Conservation (phyloP, 1,140 invertebrate genomes). For the Sipha flava region DNA sequence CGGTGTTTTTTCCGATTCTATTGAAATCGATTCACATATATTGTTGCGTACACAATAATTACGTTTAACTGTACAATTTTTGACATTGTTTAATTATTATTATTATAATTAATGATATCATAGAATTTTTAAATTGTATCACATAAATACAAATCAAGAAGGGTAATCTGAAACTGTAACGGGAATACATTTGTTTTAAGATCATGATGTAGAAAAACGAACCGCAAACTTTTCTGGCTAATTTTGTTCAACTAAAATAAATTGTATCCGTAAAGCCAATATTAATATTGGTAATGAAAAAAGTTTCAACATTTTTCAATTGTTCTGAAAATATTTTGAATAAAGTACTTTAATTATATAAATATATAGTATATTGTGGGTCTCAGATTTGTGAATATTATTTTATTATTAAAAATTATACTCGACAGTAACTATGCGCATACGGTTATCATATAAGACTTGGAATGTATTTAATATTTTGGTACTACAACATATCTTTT, state of each 20-base stretch:
- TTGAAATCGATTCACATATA: background rate
- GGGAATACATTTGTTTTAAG: background rate
- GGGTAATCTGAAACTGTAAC: background rate
- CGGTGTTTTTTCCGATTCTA: background rate
- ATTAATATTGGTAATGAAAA: background rate
- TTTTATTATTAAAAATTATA: too few relatives aligned
- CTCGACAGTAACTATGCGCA: too few relatives aligned
- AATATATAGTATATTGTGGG: background rate
- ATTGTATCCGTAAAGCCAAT: background rate
- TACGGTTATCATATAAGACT: too few relatives aligned
- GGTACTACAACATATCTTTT: too few relatives aligned
- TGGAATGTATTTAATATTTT: too few relatives aligned
- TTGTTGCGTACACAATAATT: background rate
- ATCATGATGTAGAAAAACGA: background rate
- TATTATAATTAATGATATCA: background rate
- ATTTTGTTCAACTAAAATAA: conserved; percentile 3
- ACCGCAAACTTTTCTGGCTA: background rate
- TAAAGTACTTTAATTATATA: background rate
- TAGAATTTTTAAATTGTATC: background rate
- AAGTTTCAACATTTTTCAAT: background rate
- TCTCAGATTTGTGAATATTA: too few relatives aligned
- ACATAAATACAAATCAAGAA: background rate
- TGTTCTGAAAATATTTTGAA: background rate
- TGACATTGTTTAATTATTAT: background rate
- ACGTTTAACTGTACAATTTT: background rate